These are phyloP conservation scores for Drosophila anceps DNA, from an alignment of 2,888 invertebrate genomes.

Conservation along the genomic window DNA sequence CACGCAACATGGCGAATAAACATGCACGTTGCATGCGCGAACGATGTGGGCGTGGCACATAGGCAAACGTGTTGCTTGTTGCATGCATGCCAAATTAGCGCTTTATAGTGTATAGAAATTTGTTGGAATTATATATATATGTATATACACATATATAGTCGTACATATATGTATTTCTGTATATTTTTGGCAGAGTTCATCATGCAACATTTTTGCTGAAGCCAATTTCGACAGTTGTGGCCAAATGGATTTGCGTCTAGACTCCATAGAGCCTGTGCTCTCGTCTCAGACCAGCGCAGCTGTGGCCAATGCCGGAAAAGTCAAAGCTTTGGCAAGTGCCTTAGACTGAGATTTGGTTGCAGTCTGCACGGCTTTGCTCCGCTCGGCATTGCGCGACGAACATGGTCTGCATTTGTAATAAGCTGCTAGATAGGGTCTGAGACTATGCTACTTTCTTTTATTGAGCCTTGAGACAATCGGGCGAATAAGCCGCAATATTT, in stretches of 20 bases:
- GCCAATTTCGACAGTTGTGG: conserved; percentile 34
- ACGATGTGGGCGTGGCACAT: conserved; percentile 28
- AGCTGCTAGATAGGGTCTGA: conserved; percentile 34
- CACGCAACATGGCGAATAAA: conserved; percentile 68
- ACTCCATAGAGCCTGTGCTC: conserved; percentile 24
- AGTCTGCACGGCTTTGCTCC: conserved; percentile 45
- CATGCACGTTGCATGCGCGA: conserved; percentile 49
- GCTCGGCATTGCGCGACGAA: conserved; percentile 46
- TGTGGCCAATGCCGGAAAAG: conserved; percentile 26
- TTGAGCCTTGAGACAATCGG: conserved; percentile 10
- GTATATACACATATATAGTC: conserved; percentile 4
- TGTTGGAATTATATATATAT: not conserved
- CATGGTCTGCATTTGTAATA: conserved; percentile 73
- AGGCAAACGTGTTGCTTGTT: conserved; percentile 48
- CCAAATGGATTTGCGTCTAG: conserved; percentile 68
- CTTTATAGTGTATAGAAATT: conserved; percentile 20
- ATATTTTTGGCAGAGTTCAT: conserved; percentile 32
- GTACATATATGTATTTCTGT: conserved; percentile 5
- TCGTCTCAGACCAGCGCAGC: conserved; percentile 11
- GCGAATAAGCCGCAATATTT: conserved; percentile 12
- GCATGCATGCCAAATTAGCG: conserved; percentile 59
- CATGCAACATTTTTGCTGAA: conserved; percentile 51
- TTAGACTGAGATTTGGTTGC: conserved; percentile 59
- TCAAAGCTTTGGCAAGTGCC: conserved; percentile 25
- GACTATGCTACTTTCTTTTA: not conserved